These are phyloP conservation scores for Meriones psammophilus DNA, from an alignment of 2,797 vertebrate species.

Conservation along the genomic window DNA sequence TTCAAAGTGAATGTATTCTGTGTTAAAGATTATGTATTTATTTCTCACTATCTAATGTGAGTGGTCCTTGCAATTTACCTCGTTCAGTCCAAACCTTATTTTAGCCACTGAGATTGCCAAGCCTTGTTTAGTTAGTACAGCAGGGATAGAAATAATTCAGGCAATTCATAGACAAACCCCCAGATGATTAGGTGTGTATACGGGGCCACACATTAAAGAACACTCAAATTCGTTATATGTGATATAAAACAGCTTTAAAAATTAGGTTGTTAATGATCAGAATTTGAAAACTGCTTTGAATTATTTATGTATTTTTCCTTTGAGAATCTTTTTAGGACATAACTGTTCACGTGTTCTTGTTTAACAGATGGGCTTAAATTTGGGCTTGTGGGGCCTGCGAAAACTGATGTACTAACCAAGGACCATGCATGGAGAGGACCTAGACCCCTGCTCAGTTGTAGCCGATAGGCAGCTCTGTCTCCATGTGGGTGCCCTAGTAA, in stretches of 20 bases:
- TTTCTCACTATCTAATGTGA: neutral
- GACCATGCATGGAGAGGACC: too few species aligned
- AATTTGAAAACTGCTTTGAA: slow-evolving; percentile 33
- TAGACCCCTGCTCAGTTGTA: too few species aligned
- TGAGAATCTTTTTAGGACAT: slow-evolving; percentile 33
- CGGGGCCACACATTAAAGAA: neutral
- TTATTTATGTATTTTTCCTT: slow-evolving; percentile 46
- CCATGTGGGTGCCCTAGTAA: too few species aligned
- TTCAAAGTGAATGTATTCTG: slow-evolving; percentile 11
- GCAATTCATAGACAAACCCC: neutral
- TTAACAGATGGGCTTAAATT: slow-evolving; percentile 29
- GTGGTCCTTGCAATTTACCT: neutral
- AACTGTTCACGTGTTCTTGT: slow-evolving; percentile 41
- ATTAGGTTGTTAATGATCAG: neutral
- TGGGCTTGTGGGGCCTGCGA: neutral
- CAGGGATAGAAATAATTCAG: slow-evolving; percentile 25
- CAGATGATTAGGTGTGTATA: neutral
- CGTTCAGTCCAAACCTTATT: slow-evolving; percentile 30
- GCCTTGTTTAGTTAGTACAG: neutral
- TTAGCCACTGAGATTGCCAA: slow-evolving; percentile 22
- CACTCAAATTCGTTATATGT: neutral
- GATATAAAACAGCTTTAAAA: slow-evolving; percentile 19
- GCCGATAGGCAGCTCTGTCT: too few species aligned
- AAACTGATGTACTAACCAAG: too few species aligned
- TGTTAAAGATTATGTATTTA: slow-evolving; percentile 14